Percentiles rank a stretch among this genome's conserved stretches.
Evolutionary conservation across 2,113 vertebrate genomes (phyloP).

Genomic region (Colistium nudipinnis): DNA sequence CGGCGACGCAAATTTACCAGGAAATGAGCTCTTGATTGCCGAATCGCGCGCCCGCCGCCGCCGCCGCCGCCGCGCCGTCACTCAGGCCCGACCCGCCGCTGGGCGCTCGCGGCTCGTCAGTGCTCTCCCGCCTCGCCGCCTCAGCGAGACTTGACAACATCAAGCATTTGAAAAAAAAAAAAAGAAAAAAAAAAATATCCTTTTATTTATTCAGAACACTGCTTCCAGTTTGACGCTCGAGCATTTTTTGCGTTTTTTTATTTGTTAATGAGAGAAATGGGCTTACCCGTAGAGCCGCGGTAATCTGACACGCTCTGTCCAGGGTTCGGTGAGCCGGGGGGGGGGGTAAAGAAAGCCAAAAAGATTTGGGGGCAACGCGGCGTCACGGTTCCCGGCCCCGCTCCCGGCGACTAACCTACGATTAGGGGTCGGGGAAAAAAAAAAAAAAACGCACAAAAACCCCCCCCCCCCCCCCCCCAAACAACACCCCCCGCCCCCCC

Average conservation of each 20-base stretch:
- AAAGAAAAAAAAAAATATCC: constrained; percentile 46
- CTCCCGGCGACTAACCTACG: constrained; percentile 6
- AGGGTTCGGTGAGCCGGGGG: background rate
- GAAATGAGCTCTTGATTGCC: constrained; percentile 77
- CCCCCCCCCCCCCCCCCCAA: no score
- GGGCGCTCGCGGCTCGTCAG: constrained; percentile 61
- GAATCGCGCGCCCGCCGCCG: constrained; percentile 62
- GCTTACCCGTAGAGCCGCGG: constrained; percentile 6
- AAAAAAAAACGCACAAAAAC: background rate
- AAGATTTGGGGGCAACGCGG: constrained; percentile 8
- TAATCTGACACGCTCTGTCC: constrained; percentile 2
- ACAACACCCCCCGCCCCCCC: no score
- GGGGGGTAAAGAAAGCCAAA: no score
- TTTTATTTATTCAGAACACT: constrained; percentile 25
- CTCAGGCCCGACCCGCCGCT: constrained; percentile 71
- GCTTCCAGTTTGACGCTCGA: constrained; percentile 8
- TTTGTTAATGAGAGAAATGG: constrained; percentile 20
- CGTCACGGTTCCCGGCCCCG: constrained; percentile 3
- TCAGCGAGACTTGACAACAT: constrained; percentile 38
- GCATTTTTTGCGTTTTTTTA: no score
- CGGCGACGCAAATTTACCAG: constrained; percentile 68
- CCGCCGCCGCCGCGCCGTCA: constrained; percentile 67
- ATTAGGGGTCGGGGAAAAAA: constrained; percentile 16
- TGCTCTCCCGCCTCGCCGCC: constrained; percentile 27
- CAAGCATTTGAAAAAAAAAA: no score